A percentile compares a stretch with the other conserved stretches of the same genome.
Conservation (phyloP, 2,888 invertebrate species). For the Hirtodrosophila confusa region DNA sequence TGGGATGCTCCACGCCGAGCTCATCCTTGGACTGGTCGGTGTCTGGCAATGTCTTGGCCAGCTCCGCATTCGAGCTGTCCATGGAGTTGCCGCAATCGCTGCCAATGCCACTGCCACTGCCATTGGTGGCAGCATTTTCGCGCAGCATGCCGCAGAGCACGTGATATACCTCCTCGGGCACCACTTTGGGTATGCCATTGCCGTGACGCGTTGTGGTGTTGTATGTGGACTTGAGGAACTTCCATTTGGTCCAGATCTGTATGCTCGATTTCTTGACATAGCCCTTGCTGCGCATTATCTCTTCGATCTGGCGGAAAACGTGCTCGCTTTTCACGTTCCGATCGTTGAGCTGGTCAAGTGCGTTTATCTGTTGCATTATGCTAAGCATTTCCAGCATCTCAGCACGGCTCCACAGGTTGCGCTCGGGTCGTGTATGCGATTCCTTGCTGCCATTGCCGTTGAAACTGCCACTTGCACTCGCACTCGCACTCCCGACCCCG, state of each 20-base stretch:
- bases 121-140: constrained; percentile 31
- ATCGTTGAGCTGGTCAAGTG: constrained; percentile 80
- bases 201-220: constrained; percentile 82
- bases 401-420: constrained; percentile 83
- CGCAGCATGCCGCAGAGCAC: constrained; percentile 77
- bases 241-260: constrained; percentile 84
- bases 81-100: constrained; percentile 71
- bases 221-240: constrained; percentile 83
- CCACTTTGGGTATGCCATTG: constrained; percentile 81
- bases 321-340: constrained; percentile 82
- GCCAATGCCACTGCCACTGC: constrained; percentile 32
- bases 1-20: constrained; percentile 80
- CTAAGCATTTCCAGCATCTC: constrained; percentile 82
- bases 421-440: constrained; percentile 73
- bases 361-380: constrained; percentile 81
- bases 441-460: constrained; percentile 29
- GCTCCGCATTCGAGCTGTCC: constrained; percentile 61
- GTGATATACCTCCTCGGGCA: constrained; percentile 78
- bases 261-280: constrained; percentile 82
- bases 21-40: constrained; percentile 37
- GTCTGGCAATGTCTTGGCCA: constrained; percentile 10
- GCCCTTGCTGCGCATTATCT: constrained; percentile 80
- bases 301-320: constrained; percentile 82
- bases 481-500: constrained; percentile 8
- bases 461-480: background rate